These are phyloP conservation scores for Rhynchotus rufescens DNA, from an alignment of 2,797 vertebrate species.

Conservation along the genomic window DNA sequence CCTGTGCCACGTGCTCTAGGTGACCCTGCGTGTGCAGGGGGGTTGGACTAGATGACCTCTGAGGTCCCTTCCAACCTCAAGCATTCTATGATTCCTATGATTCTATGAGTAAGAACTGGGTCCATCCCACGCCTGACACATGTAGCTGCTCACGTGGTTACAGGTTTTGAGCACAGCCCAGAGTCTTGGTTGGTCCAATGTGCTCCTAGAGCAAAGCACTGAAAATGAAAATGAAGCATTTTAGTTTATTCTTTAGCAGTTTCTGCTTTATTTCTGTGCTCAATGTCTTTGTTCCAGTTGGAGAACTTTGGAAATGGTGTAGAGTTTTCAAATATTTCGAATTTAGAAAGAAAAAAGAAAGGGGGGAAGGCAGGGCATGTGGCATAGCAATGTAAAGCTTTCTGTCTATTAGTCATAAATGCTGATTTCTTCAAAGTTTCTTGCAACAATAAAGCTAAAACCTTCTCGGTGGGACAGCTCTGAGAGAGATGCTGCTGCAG, in stretches of 20 bases:
- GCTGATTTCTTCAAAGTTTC: not conserved
- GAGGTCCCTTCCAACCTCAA: too few species aligned
- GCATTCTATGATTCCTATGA: too few species aligned
- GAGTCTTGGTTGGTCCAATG: not conserved
- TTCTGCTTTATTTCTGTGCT: not conserved
- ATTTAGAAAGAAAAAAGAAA: not conserved
- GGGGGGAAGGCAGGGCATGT: not conserved
- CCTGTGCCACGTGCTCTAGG: too few species aligned
- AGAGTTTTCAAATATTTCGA: conserved; percentile 30
- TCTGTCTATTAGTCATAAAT: not conserved
- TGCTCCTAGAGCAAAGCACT: not conserved
- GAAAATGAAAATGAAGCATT: not conserved
- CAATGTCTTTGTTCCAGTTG: not conserved
- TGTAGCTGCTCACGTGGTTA: not conserved
- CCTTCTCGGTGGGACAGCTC: not conserved
- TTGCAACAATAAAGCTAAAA: not conserved
- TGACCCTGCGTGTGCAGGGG: too few species aligned
- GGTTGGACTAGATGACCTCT: too few species aligned
- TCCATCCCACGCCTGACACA: not conserved
- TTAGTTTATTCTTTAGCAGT: not conserved
- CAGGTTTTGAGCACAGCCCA: rapidly evolving
- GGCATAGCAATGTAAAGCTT: not conserved
- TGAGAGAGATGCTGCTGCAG: not conserved
- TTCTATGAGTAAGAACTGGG: not conserved
- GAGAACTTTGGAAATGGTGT: not conserved